Conservation (phyloP, 2,113 vertebrate genomes). For the Machaerirhynchus nigripectus region DNA sequence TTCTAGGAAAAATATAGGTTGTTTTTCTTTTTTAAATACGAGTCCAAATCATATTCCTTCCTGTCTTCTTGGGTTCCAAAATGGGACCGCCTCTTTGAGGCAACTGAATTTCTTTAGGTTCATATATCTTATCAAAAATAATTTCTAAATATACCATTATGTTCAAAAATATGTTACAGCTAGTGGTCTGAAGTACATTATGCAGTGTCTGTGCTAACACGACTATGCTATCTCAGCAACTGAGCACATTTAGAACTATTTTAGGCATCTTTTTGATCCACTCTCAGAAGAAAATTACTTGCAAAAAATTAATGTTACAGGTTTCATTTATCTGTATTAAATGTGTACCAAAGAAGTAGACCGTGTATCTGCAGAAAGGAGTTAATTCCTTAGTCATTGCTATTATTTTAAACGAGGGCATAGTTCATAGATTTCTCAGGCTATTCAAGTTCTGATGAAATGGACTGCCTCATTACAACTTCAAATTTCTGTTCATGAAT, state of each 20-base stretch:
- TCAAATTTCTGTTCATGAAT: background rate
- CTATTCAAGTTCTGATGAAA: background rate
- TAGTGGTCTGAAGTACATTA: background rate
- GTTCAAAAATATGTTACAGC: background rate
- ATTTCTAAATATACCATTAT: background rate
- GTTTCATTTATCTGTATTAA: background rate
- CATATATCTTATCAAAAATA: background rate
- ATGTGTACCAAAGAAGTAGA: background rate
- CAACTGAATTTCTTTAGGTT: background rate
- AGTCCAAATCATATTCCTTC: background rate
- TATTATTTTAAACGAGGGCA: background rate
- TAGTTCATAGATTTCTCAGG: background rate
- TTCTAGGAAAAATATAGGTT: background rate
- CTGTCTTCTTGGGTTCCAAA: background rate
- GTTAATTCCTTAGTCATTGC: background rate
- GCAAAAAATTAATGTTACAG: background rate
- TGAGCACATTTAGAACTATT: background rate
- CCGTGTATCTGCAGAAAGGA: background rate
- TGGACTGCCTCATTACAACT: background rate
- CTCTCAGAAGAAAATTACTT: background rate
- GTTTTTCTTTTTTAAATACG: background rate
- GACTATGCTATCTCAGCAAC: background rate
- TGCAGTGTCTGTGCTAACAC: background rate
- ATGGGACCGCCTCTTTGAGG: background rate
- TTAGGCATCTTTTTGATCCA: background rate